These are phyloP conservation scores for Megalops cyprinoides DNA, from an alignment of 2,797 vertebrate genomes.

Conservation along the genomic window DNA sequence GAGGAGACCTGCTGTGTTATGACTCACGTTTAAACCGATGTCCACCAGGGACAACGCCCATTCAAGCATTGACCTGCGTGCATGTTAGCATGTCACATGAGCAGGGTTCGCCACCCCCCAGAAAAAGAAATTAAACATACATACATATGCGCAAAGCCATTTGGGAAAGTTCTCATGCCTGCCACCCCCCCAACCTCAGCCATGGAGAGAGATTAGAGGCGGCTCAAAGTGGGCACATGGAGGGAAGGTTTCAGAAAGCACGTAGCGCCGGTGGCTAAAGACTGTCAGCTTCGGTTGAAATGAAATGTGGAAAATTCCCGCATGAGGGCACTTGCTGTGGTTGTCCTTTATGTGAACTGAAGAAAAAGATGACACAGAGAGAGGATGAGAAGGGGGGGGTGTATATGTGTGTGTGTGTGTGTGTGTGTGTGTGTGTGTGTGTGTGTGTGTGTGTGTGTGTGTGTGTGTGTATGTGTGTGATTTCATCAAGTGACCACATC, in stretches of 20 bases:
- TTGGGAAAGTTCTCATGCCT: too few relatives aligned
- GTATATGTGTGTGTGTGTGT: too few relatives aligned
- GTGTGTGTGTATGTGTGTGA: not conserved
- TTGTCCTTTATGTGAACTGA: slow-evolving; percentile 72
- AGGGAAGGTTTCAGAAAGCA: slow-evolving; percentile 43
- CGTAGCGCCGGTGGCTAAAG: slow-evolving; percentile 66
- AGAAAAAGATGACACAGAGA: slow-evolving; percentile 51
- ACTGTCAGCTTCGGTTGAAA: slow-evolving; percentile 58
- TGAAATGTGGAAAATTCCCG: slow-evolving; percentile 20
- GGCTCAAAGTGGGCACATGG: not conserved
- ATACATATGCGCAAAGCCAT: not conserved
- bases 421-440: too few relatives aligned
- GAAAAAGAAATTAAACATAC: not conserved
- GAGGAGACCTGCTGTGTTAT: not conserved
- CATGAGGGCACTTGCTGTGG: slow-evolving; percentile 22
- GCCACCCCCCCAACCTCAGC: not conserved
- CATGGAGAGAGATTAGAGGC: slow-evolving; percentile 17
- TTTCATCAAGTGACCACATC: too few relatives aligned
- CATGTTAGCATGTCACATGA: not conserved
- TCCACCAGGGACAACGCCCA: too few relatives aligned
- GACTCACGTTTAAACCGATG: not conserved
- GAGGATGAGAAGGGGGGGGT: not conserved
- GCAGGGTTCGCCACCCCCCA: not conserved
- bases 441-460: too few relatives aligned
- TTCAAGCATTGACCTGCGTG: too few relatives aligned